Conservation (phyloP, 2,797 vertebrate species). For the Eospalax fontanierii region DNA sequence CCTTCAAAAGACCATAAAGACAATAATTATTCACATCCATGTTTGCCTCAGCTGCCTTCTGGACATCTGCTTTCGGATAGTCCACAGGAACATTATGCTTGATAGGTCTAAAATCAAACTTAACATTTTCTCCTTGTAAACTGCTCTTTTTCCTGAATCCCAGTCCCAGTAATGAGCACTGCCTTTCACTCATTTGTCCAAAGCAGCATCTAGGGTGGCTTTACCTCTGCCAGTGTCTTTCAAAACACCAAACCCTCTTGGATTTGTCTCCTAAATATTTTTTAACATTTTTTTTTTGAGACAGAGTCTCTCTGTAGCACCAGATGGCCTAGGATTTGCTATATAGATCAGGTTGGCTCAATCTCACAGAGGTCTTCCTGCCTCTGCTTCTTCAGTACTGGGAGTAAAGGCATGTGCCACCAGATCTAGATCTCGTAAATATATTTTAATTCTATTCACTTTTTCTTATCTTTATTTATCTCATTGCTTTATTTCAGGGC, state of each 20-base stretch:
- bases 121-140: neutral
- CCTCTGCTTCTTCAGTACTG: too few species aligned
- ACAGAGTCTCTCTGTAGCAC: too few species aligned
- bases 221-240: neutral
- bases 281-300: too few species aligned
- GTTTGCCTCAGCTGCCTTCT: neutral
- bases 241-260: neutral
- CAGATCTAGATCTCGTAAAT: neutral
- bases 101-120: neutral
- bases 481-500: neutral
- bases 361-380: too few species aligned
- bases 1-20: neutral
- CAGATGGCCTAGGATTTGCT: too few species aligned
- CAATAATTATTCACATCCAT: neutral
- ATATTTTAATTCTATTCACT: neutral
- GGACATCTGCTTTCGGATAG: neutral
- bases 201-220: neutral
- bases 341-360: too few species aligned
- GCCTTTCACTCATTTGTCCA: neutral
- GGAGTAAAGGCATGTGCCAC: too few species aligned
- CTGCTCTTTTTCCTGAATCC: neutral
- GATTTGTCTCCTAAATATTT: neutral
- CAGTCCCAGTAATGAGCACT: neutral
- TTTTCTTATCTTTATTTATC: constrained; percentile 11
- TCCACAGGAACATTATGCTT: neutral